A percentile compares a stretch with the other conserved stretches of the same genome.
Evolutionary conservation across 2,113 vertebrate genomes (phyloP).

Genomic region (Ammodytes dubius): DNA sequence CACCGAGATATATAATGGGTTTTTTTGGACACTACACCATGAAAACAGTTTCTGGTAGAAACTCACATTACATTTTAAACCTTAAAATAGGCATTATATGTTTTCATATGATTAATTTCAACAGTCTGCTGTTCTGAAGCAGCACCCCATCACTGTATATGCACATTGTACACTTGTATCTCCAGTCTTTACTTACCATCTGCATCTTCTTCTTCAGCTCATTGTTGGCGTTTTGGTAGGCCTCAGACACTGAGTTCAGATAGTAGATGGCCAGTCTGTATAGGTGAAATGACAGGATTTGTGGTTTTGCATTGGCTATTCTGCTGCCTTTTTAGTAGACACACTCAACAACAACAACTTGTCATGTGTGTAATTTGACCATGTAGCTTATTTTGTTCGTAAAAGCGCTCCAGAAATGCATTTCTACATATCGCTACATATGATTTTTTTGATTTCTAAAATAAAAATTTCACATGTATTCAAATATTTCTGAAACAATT

Average conservation of each 20-base stretch:
- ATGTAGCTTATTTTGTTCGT: too few species aligned
- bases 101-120: not conserved
- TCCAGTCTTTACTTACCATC: slow-evolving; percentile 83
- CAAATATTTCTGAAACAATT: too few species aligned
- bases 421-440: too few species aligned
- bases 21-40: too few species aligned
- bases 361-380: not conserved
- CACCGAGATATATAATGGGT: too few species aligned
- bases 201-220: slow-evolving; percentile 98
- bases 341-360: not conserved
- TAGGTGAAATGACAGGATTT: slow-evolving; percentile 37
- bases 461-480: too few species aligned
- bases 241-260: slow-evolving; percentile 93
- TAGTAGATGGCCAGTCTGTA: slow-evolving; percentile 96
- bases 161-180: not conserved
- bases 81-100: too few species aligned
- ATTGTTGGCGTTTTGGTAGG: slow-evolving; percentile 89
- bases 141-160: not conserved
- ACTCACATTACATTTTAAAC: too few species aligned
- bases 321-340: not conserved
- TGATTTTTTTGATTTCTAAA: too few species aligned
- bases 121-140: not conserved
- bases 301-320: not conserved
- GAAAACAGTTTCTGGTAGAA: too few species aligned
- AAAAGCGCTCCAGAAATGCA: too few species aligned